Conservation (phyloP, 2,888 invertebrate species). For the Sesia apiformis region DNA sequence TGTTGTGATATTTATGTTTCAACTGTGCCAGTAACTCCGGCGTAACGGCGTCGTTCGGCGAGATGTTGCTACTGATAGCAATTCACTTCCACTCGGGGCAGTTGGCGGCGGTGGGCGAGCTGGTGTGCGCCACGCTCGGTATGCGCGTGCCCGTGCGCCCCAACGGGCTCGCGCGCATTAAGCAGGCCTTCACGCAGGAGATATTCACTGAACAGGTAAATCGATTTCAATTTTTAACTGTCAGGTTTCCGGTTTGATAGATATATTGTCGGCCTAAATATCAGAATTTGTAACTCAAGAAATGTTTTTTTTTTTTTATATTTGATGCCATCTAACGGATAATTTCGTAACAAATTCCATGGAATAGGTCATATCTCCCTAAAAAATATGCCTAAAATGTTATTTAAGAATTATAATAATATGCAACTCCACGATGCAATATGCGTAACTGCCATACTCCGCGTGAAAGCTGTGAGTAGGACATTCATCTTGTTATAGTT, state of each 20-base stretch:
- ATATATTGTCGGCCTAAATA: background rate
- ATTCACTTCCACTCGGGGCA: conserved; percentile 98
- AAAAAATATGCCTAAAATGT: no score
- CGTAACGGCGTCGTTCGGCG: conserved; percentile 92
- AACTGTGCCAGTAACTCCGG: conserved; percentile 79
- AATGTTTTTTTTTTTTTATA: no score
- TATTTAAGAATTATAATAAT: no score
- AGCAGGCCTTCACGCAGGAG: conserved; percentile 95
- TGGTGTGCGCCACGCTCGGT: conserved; percentile 94
- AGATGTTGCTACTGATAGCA: conserved; percentile 95
- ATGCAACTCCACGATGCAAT: no score
- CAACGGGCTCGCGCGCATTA: conserved; percentile 90
- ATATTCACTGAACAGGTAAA: conserved; percentile 94
- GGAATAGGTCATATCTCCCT: no score
- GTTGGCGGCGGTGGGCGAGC: conserved; percentile 91
- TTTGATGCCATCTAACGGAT: no score
- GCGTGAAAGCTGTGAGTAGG: no score
- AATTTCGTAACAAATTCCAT: no score
- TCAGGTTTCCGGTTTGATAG: background rate
- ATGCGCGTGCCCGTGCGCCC: conserved; percentile 94
- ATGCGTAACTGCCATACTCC: no score
- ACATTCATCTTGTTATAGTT: no score
- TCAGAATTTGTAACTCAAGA: no score
- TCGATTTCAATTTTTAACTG: background rate
- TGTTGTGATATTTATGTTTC: no score